Evolutionary conservation across 2,113 vertebrate species (phyloP).

Genomic region (Serinus canaria): DNA sequence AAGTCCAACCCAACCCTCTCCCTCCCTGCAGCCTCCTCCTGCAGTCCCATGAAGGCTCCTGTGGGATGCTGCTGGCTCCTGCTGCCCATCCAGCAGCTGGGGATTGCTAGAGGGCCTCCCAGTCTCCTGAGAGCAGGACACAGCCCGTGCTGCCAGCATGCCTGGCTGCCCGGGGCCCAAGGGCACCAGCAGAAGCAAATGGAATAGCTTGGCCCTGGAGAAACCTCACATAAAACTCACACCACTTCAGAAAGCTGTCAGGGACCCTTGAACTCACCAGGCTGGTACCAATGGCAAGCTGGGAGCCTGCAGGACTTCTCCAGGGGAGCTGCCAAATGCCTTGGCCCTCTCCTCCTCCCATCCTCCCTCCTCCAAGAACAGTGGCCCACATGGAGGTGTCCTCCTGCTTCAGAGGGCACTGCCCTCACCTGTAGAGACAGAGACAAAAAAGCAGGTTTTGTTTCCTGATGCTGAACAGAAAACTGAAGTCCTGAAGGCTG

Average conservation of each 20-base stretch:
- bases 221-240: not conserved
- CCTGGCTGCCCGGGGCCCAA: fast-evolving
- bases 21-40: not conserved
- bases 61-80: not conserved
- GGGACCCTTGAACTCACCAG: not conserved
- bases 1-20: not conserved
- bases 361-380: not conserved
- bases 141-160: not conserved
- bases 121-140: not conserved
- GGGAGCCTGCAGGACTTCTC: not conserved
- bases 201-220: not conserved
- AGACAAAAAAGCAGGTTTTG: not conserved
- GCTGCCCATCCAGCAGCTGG: not conserved
- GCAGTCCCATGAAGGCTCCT: fast-evolving
- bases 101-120: too few species aligned
- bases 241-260: not conserved
- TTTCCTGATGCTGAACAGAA: not conserved
- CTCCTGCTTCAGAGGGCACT: not conserved
- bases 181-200: not conserved
- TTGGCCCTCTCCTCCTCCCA: not conserved
- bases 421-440: not conserved
- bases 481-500: not conserved
- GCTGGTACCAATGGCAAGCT: not conserved
- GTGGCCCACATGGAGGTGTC: not conserved
- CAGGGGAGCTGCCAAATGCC: too few species aligned